These are phyloP conservation scores for Coregonus ussuriensis DNA, from an alignment of 2,797 vertebrate genomes.

Conservation along the genomic window DNA sequence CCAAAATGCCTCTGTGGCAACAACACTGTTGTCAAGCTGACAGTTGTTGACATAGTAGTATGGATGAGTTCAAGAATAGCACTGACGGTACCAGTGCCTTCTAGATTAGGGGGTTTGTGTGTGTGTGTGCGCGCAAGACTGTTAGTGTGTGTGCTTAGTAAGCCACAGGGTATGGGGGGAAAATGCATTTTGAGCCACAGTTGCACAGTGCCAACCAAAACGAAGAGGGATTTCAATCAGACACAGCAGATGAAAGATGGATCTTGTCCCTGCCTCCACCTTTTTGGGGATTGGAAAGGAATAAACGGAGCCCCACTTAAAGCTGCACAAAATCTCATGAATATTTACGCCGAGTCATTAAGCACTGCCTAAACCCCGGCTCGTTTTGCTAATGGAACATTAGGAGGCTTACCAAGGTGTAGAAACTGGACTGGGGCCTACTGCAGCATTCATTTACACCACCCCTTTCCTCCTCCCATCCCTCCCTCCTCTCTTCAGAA, in stretches of 20 bases:
- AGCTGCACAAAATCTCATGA: conserved; percentile 25
- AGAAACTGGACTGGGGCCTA: not conserved
- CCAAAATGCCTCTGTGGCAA: not conserved
- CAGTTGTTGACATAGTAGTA: not conserved
- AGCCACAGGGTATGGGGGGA: no score
- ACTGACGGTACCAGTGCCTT: not conserved
- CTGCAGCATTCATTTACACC: conserved; percentile 17
- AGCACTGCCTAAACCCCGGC: conserved; percentile 14
- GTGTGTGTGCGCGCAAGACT: not conserved
- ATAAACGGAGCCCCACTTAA: conserved; percentile 23
- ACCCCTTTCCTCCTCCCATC: not conserved
- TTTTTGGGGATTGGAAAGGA: conserved; percentile 10
- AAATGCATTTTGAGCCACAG: no score
- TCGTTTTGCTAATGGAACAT: conserved; percentile 32
- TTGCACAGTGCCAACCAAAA: not conserved
- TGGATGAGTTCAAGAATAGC: not conserved
- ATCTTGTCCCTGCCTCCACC: conserved; percentile 7
- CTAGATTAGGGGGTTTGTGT: not conserved
- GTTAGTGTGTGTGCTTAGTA: not conserved
- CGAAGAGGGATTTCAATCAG: not conserved
- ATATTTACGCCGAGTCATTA: conserved; percentile 46
- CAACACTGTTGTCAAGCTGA: not conserved
- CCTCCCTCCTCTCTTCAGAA: not conserved
- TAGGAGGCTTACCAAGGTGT: conserved; percentile 21
- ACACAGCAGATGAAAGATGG: not conserved